Conservation (phyloP, 2,113 vertebrate species). For the Poeciliopsis occidentalis region DNA sequence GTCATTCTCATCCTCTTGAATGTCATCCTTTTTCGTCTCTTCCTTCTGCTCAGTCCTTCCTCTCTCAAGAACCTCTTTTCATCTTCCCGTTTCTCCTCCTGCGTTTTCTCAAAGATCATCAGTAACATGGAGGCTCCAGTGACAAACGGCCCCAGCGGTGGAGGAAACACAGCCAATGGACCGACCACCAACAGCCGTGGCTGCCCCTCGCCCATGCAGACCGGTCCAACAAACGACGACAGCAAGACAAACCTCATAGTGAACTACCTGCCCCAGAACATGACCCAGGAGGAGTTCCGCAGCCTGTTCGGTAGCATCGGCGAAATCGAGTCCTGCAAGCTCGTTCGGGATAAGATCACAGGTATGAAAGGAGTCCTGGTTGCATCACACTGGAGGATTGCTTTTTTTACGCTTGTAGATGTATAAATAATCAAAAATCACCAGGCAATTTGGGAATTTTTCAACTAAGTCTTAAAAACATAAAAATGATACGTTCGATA, state of each 20-base stretch:
- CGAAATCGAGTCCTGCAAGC: slow-evolving; percentile 99
- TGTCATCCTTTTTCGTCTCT: slow-evolving; percentile 10
- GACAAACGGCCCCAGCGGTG: slow-evolving; percentile 96
- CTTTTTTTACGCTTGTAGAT: background rate
- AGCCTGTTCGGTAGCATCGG: slow-evolving; percentile 99
- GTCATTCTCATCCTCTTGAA: background rate
- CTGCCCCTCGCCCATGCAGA: slow-evolving; percentile 99
- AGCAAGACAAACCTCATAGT: slow-evolving; percentile 99
- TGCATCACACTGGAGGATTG: too few relatives aligned
- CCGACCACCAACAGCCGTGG: slow-evolving; percentile 98
- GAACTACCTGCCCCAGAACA: slow-evolving; percentile 99
- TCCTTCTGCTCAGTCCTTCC: slow-evolving; percentile 5
- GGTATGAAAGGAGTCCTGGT: slow-evolving; percentile 74
- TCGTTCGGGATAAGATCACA: slow-evolving; percentile 99
- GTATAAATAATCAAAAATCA: too few relatives aligned
- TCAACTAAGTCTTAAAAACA: background rate
- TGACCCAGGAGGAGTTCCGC: slow-evolving; percentile 99
- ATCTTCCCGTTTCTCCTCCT: slow-evolving; percentile 14
- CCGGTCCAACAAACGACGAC: slow-evolving; percentile 94
- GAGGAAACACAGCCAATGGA: slow-evolving; percentile 92
- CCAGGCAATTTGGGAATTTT: too few relatives aligned
- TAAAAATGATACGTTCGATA: background rate
- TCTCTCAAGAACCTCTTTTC: background rate
- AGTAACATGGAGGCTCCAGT: slow-evolving; percentile 99
- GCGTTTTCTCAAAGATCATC: slow-evolving; percentile 88